A percentile compares a stretch with the other conserved stretches of the same genome.
phyloP scores from a whole-genome alignment of 2,113 vertebrate species.

The Odocoileus virginianus region DNA sequence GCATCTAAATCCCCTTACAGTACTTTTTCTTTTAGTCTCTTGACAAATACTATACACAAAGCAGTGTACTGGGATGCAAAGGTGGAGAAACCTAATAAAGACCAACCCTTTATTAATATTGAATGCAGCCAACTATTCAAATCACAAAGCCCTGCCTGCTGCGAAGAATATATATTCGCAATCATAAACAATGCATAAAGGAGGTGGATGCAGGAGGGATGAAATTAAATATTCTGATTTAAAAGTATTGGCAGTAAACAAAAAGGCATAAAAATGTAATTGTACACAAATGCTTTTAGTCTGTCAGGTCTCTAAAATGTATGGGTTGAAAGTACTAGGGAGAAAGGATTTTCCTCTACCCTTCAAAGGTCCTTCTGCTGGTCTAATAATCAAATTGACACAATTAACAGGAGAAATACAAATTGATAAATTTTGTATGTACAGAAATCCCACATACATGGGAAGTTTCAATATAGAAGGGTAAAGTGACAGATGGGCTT shows the following conservation, averaged over 20 bases:
- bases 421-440: neutral
- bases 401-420: neutral
- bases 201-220: neutral
- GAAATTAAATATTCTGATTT: conserved; percentile 60
- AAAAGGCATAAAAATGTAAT: conserved; percentile 31
- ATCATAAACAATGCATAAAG: conserved; percentile 61
- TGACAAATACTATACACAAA: conserved; percentile 46
- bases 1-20: neutral
- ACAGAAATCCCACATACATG: neutral
- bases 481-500: neutral
- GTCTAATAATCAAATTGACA: neutral
- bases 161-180: conserved; percentile 44
- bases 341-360: neutral
- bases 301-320: neutral
- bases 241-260: conserved; percentile 52
- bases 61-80: conserved; percentile 9
- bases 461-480: neutral
- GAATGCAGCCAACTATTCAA: conserved; percentile 59
- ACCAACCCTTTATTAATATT: conserved; percentile 67
- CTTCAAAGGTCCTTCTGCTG: neutral
- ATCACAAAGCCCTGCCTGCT: conserved; percentile 50
- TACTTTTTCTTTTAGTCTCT: conserved; percentile 44
- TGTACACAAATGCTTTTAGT: neutral
- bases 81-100: conserved; percentile 40
- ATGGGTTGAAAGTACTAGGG: neutral